Conservation (phyloP, 2,113 vertebrate species). For the Phodopus roborovskii region DNA sequence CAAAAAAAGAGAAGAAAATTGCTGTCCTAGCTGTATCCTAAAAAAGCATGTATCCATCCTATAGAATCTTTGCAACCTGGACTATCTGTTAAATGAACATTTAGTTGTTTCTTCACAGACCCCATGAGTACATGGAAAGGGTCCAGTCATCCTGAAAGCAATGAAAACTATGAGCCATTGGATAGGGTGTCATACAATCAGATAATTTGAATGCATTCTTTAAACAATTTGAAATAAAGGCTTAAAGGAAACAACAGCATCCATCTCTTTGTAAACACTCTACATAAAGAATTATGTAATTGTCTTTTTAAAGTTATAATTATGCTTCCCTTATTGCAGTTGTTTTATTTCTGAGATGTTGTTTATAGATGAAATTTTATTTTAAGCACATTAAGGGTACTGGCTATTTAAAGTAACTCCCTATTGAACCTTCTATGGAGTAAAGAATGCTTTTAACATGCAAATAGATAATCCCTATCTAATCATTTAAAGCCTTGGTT, state of each 20-base stretch:
- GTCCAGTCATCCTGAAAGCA: not conserved
- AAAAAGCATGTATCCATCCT: not conserved
- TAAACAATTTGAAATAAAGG: not conserved
- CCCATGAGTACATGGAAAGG: not conserved
- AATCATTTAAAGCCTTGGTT: conserved; percentile 23
- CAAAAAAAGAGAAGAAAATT: not conserved
- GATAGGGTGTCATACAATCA: not conserved
- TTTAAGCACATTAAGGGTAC: conserved; percentile 63
- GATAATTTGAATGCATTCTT: not conserved
- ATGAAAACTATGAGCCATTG: not conserved
- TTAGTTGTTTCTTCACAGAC: not conserved
- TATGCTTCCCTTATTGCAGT: conserved; percentile 15
- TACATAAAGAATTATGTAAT: conserved; percentile 49
- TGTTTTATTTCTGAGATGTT: conserved; percentile 48
- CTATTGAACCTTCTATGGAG: conserved; percentile 10
- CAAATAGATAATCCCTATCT: conserved; percentile 14
- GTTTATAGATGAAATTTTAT: conserved; percentile 60
- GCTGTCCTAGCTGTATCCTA: not conserved
- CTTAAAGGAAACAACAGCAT: conserved; percentile 42
- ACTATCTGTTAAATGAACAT: not conserved
- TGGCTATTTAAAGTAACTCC: conserved; percentile 62
- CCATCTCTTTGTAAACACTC: not conserved
- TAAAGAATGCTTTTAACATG: conserved; percentile 51
- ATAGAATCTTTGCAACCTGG: not conserved
- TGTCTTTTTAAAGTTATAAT: conserved; percentile 57